Conservation (phyloP, 2,888 invertebrate species). For the Nomada fucata region DNA sequence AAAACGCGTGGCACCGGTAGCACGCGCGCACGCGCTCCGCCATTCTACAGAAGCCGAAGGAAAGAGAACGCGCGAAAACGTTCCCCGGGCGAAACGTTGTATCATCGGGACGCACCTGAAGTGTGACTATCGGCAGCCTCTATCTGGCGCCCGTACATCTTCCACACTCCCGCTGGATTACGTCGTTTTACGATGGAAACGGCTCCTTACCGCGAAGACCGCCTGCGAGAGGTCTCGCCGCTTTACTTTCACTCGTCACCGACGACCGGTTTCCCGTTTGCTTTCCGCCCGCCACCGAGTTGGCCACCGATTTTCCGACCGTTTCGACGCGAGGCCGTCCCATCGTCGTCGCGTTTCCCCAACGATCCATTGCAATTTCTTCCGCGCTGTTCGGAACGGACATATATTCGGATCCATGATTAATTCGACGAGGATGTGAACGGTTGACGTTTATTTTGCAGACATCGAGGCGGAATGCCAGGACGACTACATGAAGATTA, state of each 20-base stretch:
- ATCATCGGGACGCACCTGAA: conserved; percentile 78
- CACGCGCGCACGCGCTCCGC: conserved; percentile 35
- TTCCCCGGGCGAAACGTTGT: conserved; percentile 77
- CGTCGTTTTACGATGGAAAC: conserved; percentile 73
- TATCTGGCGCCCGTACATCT: conserved; percentile 75
- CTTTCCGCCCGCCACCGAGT: conserved; percentile 57
- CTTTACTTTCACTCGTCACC: conserved; percentile 81
- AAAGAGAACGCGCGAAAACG: conserved; percentile 44
- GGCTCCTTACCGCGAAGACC: conserved; percentile 77
- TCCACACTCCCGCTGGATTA: conserved; percentile 73
- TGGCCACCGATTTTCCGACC: conserved; percentile 63
- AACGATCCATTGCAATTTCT: neutral
- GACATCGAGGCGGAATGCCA: conserved; percentile 98
- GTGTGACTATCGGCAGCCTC: conserved; percentile 81
- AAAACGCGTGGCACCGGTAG: conserved; percentile 59
- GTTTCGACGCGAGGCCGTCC: conserved; percentile 57
- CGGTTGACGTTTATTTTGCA: conserved; percentile 83
- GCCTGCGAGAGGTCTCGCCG: conserved; percentile 62
- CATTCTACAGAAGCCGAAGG: conserved; percentile 1
- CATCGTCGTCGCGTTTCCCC: neutral
- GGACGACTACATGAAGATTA: conserved; percentile 97
- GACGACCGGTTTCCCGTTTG: conserved; percentile 77
- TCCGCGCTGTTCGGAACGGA: neutral
- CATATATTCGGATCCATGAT: too few species aligned
- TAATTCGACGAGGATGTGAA: neutral